phyloP scores from a whole-genome alignment of 2,113 vertebrate genomes.

The Paracanthobrama guichenoti region DNA sequence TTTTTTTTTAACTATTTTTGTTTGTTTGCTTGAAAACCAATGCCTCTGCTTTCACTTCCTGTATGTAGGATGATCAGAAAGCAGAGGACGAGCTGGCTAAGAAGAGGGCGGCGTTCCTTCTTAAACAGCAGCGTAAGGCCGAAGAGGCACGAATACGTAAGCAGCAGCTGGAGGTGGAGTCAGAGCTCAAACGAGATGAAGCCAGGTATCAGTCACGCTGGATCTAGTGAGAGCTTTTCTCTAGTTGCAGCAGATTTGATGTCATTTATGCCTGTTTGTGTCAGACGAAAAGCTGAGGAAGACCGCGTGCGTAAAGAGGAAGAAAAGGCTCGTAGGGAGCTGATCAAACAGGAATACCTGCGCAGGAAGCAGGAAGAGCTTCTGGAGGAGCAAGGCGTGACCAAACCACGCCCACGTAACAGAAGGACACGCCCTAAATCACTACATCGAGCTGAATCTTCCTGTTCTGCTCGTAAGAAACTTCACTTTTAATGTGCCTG shows the following conservation, averaged over 20 bases:
- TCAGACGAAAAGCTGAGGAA: constrained; percentile 92
- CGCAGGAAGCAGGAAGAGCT: constrained; percentile 89
- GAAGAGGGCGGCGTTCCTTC: constrained; percentile 88
- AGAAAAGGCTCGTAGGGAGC: constrained; percentile 89
- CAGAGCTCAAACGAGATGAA: constrained; percentile 90
- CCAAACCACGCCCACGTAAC: constrained; percentile 84
- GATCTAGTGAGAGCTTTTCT: neutral
- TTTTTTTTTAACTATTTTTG: neutral
- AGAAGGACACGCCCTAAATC: constrained; percentile 87
- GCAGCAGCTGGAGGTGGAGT: constrained; percentile 87
- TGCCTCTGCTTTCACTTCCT: neutral
- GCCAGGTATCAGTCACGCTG: constrained; percentile 75
- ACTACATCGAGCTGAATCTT: constrained; percentile 84
- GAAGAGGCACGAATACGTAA: constrained; percentile 88
- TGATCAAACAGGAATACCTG: constrained; percentile 95
- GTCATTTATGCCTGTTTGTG: neutral
- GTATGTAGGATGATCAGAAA: constrained; percentile 88
- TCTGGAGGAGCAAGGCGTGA: constrained; percentile 88
- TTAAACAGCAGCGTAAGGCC: constrained; percentile 94
- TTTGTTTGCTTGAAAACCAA: neutral
- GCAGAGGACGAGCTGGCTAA: constrained; percentile 93
- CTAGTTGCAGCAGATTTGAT: neutral
- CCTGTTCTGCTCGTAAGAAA: constrained; percentile 81
- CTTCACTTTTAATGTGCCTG: neutral
- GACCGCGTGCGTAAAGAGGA: constrained; percentile 93